Evolutionary conservation across 2,797 vertebrate genomes (phyloP).

Genomic region (Mycteria americana): DNA sequence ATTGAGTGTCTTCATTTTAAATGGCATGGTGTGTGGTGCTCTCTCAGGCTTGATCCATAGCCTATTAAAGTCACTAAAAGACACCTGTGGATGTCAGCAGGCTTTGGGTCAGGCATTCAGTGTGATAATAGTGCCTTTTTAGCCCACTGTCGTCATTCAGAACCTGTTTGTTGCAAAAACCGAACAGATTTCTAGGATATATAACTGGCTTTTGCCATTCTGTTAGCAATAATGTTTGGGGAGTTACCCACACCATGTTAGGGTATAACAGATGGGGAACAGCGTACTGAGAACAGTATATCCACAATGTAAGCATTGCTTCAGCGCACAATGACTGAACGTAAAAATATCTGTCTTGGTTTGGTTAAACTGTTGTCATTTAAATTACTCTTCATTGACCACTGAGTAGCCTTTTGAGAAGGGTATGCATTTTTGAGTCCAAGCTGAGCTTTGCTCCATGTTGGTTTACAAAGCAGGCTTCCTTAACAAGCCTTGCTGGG

Average conservation of each 20-base stretch:
- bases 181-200: background rate
- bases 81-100: background rate
- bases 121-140: background rate
- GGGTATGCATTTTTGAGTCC: background rate
- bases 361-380: background rate
- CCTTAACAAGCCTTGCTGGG: background rate
- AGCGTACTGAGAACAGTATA: background rate
- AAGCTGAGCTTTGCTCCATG: background rate
- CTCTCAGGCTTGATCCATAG: background rate
- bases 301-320: background rate
- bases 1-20: background rate
- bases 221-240: background rate
- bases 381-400: background rate
- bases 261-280: background rate
- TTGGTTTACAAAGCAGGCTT: background rate
- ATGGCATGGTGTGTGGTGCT: background rate
- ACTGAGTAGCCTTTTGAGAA: background rate
- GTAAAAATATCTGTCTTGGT: background rate
- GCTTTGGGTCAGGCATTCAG: background rate
- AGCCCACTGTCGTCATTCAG: background rate
- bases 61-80: background rate
- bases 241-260: background rate
- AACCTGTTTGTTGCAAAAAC: background rate
- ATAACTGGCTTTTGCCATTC: background rate
- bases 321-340: accelerated